These are phyloP conservation scores for Gadopsis bispinosus DNA, from an alignment of 2,797 vertebrate genomes.

Conservation along the genomic window DNA sequence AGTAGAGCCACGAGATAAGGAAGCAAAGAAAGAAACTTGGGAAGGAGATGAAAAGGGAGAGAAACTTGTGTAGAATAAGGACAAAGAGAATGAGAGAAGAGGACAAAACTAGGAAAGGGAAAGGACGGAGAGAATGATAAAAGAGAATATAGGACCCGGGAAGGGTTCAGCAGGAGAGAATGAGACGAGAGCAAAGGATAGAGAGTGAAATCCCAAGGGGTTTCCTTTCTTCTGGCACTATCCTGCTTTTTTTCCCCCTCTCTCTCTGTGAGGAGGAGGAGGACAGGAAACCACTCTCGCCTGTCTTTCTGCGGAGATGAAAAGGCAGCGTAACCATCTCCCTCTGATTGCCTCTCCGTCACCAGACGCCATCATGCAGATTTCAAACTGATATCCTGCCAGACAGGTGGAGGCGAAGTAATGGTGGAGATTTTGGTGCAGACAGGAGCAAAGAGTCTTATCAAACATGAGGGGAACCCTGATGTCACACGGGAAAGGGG, in stretches of 20 bases:
- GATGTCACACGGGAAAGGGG: constrained; percentile 40
- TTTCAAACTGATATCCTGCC: constrained; percentile 39
- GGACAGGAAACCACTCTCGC: constrained; percentile 52
- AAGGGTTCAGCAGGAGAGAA: constrained; percentile 61
- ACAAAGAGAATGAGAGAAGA: constrained; percentile 61
- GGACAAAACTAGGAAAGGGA: constrained; percentile 60
- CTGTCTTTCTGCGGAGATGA: constrained; percentile 49
- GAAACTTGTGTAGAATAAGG: constrained; percentile 54
- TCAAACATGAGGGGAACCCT: constrained; percentile 27
- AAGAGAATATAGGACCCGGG: constrained; percentile 55
- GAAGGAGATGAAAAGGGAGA: constrained; percentile 59
- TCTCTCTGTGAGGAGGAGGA: constrained; percentile 52
- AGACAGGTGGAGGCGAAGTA: constrained; percentile 44
- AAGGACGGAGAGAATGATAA: constrained; percentile 58
- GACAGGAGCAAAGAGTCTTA: constrained; percentile 21
- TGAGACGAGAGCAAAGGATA: constrained; percentile 59
- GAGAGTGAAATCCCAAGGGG: constrained; percentile 60
- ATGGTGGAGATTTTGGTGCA: constrained; percentile 28
- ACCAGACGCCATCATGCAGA: constrained; percentile 42
- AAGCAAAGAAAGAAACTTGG: constrained; percentile 55
- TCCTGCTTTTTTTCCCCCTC: constrained; percentile 65
- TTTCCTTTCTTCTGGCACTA: constrained; percentile 56
- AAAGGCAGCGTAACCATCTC: constrained; percentile 24
- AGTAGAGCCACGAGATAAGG: constrained; percentile 53
- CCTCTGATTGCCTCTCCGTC: constrained; percentile 60